Percentiles rank a stretch among this genome's conserved stretches.
These are phyloP conservation scores for Flexamia atlantica DNA, from an alignment of 2,888 invertebrate genomes.

Conservation along the genomic window DNA sequence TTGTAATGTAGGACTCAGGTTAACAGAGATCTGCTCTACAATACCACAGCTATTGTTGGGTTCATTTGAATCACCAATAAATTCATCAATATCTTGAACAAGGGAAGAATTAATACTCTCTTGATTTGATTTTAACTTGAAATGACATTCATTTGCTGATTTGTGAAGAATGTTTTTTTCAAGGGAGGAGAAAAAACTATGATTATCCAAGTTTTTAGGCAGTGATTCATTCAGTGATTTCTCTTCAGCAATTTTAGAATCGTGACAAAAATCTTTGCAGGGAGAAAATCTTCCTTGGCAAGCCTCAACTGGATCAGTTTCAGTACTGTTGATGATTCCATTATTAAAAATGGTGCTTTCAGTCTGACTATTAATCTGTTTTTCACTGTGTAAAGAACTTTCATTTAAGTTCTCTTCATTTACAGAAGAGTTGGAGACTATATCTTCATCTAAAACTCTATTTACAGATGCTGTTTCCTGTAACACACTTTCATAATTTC, in stretches of 20 bases:
- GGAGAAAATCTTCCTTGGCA: too few relatives aligned
- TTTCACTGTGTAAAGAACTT: too few relatives aligned
- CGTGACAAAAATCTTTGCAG: too few relatives aligned
- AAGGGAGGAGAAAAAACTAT: not conserved
- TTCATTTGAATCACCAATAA: not conserved
- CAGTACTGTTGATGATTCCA: too few relatives aligned
- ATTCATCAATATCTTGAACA: slow-evolving; percentile 10
- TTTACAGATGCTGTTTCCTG: too few relatives aligned
- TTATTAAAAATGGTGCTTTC: too few relatives aligned
- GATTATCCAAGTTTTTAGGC: not conserved
- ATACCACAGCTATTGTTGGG: not conserved
- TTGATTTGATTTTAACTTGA: not conserved
- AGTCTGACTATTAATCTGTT: too few relatives aligned
- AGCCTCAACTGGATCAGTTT: too few relatives aligned
- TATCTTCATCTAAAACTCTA: too few relatives aligned
- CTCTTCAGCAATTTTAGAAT: not conserved
- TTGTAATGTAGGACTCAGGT: not conserved
- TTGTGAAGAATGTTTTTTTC: not conserved
- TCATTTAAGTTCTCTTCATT: too few relatives aligned
- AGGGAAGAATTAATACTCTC: not conserved
- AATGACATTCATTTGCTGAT: not conserved
- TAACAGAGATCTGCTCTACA: not conserved
- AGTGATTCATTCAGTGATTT: not conserved
- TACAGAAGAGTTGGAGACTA: too few relatives aligned
- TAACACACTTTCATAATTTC: not conserved